Base-by-base conservation (phyloP, 37 sponge, comb jelly and placozoan species). In the Cliona cf. orientalis region DNA sequence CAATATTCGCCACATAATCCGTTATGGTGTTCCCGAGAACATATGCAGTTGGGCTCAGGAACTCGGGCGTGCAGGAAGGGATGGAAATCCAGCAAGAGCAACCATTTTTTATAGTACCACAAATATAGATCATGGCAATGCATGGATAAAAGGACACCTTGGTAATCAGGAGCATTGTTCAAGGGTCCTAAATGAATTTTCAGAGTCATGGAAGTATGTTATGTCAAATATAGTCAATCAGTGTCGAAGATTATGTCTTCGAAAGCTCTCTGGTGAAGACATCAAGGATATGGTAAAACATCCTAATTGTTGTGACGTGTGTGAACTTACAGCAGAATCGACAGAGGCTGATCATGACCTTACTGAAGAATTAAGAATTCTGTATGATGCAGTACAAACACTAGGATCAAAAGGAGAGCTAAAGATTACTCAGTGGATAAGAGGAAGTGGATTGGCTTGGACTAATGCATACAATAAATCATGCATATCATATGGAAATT, bases 381-480 rank as follows among this genome's bases (percentile, higher is more conserved):
- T 67, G 41, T 37, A 37, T 67, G 23, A 67, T 67, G 69, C 69
- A 28, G 36, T 67, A 37, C 40, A 67, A 23, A 41, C 36, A 3
- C 6, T 67, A 7, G 69, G 69, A 6, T 6, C 38, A 3, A 73
- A 73, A 25, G 74, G 58, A 4, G 74, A 73, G 32, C 7, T 73
- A n/a, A 73, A 73, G 33, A 29, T 73, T 32, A 36, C 56, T 31
- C 57, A 73, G 37, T 73, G 74, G 74, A 73, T 73, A 33, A 46
- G 58, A 53, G 74, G 74, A 3, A 34, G 35, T 19, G 12, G 57
- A 2, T 26, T 49, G 5, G 55, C 74, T 29, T 73, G 74, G 74
- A 73, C 74, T 5, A 29, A 73, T 55, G 12, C 29, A 19, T 26
- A 45, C 32, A 45, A 71, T 44, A 71, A 71, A 45, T 7, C 4